Base-by-base conservation (phyloP, 92 coral and sea anemone species). In the Blastomussa wellsi region DNA sequence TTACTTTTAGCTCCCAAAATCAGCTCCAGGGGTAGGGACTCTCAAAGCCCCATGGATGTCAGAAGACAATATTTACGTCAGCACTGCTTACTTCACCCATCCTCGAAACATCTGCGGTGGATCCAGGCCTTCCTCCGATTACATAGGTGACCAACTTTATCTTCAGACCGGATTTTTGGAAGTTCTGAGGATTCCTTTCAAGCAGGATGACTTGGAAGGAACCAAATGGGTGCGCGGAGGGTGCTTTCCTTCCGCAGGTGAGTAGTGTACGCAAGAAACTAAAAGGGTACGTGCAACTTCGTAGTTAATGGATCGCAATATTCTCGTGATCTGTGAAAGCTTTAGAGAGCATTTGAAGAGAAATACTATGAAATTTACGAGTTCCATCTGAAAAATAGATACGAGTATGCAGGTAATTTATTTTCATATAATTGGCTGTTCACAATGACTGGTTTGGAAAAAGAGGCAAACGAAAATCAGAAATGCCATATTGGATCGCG, bases 61-160 rank as follows among this genome's bases (percentile, higher is more conserved):
- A 19, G 99, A 96, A 33, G 97, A 95, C 12, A 67, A 88, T 35
- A 81, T 88, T 89, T 91, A 92, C 78, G 99, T 96, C 59, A 86
- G 94, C 78, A 94, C 99, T 7, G 99, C 95, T 14, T 96, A 96
- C 90, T 96, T 96, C 72, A 88, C 86, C 67, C 83, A 93, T 74
- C 98, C 99, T 35, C 36, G 41, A 37, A 82, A 88, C 83, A 94
- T 96, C 76, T 96, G 98, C 72, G 79, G 83, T 14, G 93, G 95
- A 19, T 36, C 87, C 91, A 89, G 92, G 76, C 90, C 90, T 53
- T 16, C 86, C 51, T 85, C 93, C 16, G 22, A 78, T 0, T 91
- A 88, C 77, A 31, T 90, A 26, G 99, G 99, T 1, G 98, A 96
- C 95, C 76, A 89, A 68, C 94, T 96, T 39, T 57, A 91, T 19